Conservation (phyloP, 2,888 invertebrate species). For the Girardia tigrina region DNA sequence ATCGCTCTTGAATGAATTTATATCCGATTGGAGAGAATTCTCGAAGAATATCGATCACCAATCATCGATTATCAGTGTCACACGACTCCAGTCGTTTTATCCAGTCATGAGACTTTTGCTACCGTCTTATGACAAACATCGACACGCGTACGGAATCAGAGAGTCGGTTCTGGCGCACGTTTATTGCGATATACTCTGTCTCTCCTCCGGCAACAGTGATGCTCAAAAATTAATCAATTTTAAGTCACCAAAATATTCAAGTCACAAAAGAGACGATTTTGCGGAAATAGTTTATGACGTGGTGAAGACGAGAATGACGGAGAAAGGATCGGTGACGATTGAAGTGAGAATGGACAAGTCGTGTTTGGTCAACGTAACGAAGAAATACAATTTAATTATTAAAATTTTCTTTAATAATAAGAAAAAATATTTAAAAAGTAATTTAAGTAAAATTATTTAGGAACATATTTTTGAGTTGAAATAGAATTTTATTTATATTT, state of each 20-base stretch:
- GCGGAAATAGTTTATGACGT: slow-evolving; percentile 65
- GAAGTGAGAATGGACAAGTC: slow-evolving; percentile 28
- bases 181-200: slow-evolving; percentile 61
- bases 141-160: slow-evolving; percentile 70
- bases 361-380: too few species aligned
- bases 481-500: too few species aligned
- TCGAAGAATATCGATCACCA: too few species aligned
- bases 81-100: slow-evolving; percentile 52
- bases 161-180: slow-evolving; percentile 62
- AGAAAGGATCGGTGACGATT: slow-evolving; percentile 54
- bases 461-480: too few species aligned
- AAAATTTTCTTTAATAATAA: too few species aligned
- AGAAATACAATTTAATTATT: too few species aligned
- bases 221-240: slow-evolving; percentile 55
- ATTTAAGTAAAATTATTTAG: too few species aligned
- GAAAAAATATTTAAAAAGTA: too few species aligned
- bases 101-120: slow-evolving; percentile 66
- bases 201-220: slow-evolving; percentile 59
- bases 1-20: slow-evolving; percentile 46
- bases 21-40: slow-evolving; percentile 49
- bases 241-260: slow-evolving; percentile 49
- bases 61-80: neutral
- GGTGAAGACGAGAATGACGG: slow-evolving; percentile 54
- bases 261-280: slow-evolving; percentile 58
- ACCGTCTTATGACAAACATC: slow-evolving; percentile 64